phyloP scores from a whole-genome alignment of 2,888 invertebrate species.

The Lycophotia porphyrea region DNA sequence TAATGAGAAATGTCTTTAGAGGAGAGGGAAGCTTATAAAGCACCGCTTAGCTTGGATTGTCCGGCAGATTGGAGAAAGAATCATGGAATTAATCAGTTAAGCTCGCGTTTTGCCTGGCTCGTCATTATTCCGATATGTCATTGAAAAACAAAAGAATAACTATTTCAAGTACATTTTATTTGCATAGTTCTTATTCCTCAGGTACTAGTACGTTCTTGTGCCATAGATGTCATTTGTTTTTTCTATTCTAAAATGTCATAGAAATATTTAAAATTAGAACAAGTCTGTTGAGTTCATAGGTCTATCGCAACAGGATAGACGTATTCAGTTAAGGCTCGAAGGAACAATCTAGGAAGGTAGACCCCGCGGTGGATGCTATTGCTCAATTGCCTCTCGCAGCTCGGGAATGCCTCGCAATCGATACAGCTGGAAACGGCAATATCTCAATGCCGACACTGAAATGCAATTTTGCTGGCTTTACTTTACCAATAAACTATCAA shows the following conservation, averaged over 20 bases:
- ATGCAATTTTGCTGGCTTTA: slow-evolving; percentile 57
- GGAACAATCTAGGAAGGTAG: slow-evolving; percentile 79
- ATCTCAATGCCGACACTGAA: slow-evolving; percentile 72
- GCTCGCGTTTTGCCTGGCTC: background rate
- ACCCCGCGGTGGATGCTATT: slow-evolving; percentile 77
- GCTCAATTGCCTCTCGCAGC: slow-evolving; percentile 79
- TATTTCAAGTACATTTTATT: too few species aligned
- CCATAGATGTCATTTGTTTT: slow-evolving; percentile 54
- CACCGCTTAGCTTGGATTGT: slow-evolving; percentile 66
- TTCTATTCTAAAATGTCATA: slow-evolving; percentile 21
- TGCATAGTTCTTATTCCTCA: background rate
- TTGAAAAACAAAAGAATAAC: background rate
- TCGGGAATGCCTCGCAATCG: slow-evolving; percentile 70
- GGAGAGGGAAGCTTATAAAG: slow-evolving; percentile 81
- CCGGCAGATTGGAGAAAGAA: slow-evolving; percentile 66
- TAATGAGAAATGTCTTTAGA: slow-evolving; percentile 86
- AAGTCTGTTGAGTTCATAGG: slow-evolving; percentile 62
- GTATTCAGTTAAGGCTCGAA: slow-evolving; percentile 72
- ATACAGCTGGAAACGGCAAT: slow-evolving; percentile 72
- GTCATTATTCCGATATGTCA: background rate
- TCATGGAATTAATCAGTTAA: slow-evolving; percentile 64
- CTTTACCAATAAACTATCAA: slow-evolving; percentile 67
- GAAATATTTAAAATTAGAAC: slow-evolving; percentile 12
- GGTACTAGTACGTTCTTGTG: too few species aligned
- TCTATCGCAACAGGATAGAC: slow-evolving; percentile 66